Conservation (phyloP, 2,113 vertebrate genomes). For the Neofelis nebulosa region DNA sequence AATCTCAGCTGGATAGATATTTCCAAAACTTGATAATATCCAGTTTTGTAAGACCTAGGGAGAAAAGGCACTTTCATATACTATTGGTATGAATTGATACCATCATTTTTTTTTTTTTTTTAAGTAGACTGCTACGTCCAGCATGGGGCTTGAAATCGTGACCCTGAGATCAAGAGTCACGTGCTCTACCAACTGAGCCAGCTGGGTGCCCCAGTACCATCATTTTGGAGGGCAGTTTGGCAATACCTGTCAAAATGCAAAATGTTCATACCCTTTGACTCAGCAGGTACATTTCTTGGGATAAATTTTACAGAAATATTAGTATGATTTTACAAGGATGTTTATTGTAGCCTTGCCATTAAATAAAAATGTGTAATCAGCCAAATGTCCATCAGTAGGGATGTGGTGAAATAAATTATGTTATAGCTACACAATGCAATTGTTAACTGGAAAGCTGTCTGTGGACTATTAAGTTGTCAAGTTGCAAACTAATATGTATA, state of each 20-base stretch:
- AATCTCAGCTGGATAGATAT: background rate
- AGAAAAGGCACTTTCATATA: background rate
- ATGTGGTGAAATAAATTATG: background rate
- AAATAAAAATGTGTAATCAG: slow-evolving; percentile 26
- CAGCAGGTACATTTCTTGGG: background rate
- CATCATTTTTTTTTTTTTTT: background rate
- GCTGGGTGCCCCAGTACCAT: background rate
- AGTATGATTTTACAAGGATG: slow-evolving; percentile 13
- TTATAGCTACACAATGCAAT: background rate
- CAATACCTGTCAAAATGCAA: background rate
- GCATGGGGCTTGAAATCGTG: background rate
- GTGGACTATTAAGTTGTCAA: background rate
- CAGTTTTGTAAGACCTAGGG: background rate
- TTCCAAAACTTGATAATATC: slow-evolving; percentile 5
- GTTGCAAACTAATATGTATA: background rate
- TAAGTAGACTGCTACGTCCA: background rate
- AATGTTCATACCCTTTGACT: background rate
- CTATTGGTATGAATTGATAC: background rate
- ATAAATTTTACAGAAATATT: background rate
- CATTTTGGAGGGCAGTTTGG: slow-evolving; percentile 1
- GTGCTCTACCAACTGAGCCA: background rate
- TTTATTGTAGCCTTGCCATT: background rate
- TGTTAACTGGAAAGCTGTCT: slow-evolving; percentile 1
- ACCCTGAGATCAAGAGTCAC: background rate
- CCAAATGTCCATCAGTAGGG: background rate